Conservation (phyloP, 2,888 invertebrate species). For the Hirtodrosophila duncani region DNA sequence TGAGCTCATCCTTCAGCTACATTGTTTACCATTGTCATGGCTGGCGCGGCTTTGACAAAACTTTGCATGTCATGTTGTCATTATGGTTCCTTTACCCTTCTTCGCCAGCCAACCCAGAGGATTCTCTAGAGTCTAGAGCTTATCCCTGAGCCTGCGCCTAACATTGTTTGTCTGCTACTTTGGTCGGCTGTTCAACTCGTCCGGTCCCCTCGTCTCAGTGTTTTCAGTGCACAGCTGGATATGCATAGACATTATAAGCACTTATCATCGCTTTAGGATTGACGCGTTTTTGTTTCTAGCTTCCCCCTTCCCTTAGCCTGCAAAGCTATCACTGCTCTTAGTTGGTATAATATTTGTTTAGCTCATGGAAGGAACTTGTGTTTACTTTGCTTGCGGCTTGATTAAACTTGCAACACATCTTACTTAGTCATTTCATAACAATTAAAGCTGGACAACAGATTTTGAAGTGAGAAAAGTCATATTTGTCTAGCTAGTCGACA, state of each 20-base stretch:
- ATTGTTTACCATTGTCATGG: conserved; percentile 59
- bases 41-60: conserved; percentile 66
- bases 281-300: conserved; percentile 61
- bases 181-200: conserved; percentile 20
- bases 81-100: conserved; percentile 40
- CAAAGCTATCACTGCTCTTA: neutral
- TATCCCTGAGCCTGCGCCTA: conserved; percentile 21
- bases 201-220: conserved; percentile 3
- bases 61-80: conserved; percentile 69
- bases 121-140: neutral
- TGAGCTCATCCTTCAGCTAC: conserved; percentile 38
- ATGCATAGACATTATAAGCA: conserved; percentile 62
- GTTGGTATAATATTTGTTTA: conserved; percentile 22
- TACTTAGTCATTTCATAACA: too few species aligned
- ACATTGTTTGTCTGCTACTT: conserved; percentile 64
- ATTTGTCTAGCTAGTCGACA: too few species aligned
- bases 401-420: too few species aligned
- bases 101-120: neutral
- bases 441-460: too few species aligned
- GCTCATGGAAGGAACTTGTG: too few species aligned
- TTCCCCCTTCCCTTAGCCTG: neutral
- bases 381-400: too few species aligned
- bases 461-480: too few species aligned
- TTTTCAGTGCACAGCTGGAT: conserved; percentile 31
- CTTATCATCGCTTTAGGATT: conserved; percentile 64